Evolutionary conservation across 2,113 vertebrate species (phyloP), one percentile per base, ranked within the genome.

Genomic region (Apeltes quadracus): DNA sequence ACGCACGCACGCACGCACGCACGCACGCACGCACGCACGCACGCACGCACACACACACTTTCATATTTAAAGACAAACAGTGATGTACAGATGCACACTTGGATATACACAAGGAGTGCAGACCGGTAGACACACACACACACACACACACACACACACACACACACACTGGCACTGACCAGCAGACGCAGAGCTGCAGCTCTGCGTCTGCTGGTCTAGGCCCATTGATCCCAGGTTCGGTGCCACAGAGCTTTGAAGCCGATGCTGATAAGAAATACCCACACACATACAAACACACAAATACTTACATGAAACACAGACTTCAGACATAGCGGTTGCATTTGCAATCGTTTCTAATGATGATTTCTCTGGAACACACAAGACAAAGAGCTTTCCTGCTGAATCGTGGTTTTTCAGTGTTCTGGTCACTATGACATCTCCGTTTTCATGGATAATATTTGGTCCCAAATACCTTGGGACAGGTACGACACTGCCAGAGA

Each of bases 201-300:
- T 51, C 66, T 76, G 77, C 71, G 83, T 81, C 78, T 79, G 58
- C 53, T 62, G 72, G 81, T 88, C 82, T 90, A 65, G 78, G 80
- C 71, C 73, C 71, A 90, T 90, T 90, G 86, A 90, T 90, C 78
- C 50, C 41, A 61, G 51, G 39, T 84, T 75, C 32, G 81, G 86
- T 82, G 88, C 88, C 86, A 87, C 44, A 9, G 44, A 67, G 77
- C 48, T 81, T 74, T 34, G 62, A 78, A 69, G 73, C 68, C 57
- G 59, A 43, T 68, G 54, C 72, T 72, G 75, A 81, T 82, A 86
- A 86, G 58, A 88, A 66, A 79, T 14, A 76, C 22, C 39, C 27
- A 61, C 41, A 68, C 61, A 66, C 14, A 46, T 18, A 62, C 55
- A 62, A 16, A 67, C 32, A 61, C 29, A 67, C 61, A 77, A 57